Conservation (phyloP, 2,113 vertebrate species). For the Hystrix brachyura region DNA sequence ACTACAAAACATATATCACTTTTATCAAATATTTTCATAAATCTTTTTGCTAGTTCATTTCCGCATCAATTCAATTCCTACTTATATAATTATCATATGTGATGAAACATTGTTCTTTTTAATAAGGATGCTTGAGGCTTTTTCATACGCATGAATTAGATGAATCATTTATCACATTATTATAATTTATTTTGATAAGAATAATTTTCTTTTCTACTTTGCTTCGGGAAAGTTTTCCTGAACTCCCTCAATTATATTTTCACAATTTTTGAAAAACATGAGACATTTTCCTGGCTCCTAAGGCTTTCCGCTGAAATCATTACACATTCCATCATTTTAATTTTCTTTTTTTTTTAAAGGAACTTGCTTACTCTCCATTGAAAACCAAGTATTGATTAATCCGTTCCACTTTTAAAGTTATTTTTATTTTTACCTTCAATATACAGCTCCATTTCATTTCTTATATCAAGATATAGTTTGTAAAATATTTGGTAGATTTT, state of each 20-base stretch:
- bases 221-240: slow-evolving; percentile 58
- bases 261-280: slow-evolving; percentile 5
- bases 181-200: slow-evolving; percentile 63
- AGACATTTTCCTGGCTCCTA: neutral
- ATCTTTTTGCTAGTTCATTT: neutral
- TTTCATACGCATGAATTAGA: slow-evolving; percentile 61
- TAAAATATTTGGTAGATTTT: neutral
- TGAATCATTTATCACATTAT: slow-evolving; percentile 71
- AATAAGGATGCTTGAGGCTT: slow-evolving; percentile 59
- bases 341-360: neutral
- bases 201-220: slow-evolving; percentile 69
- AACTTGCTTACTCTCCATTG: neutral
- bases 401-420: neutral
- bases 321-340: neutral
- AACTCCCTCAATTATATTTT: slow-evolving; percentile 22
- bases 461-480: neutral
- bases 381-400: neutral
- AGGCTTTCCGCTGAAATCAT: neutral
- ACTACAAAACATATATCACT: neutral
- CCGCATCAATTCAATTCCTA: slow-evolving; percentile 29
- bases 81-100: slow-evolving; percentile 45
- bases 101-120: slow-evolving; percentile 58
- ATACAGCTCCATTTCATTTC: neutral
- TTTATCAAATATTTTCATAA: slow-evolving; percentile 2
- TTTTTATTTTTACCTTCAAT: neutral